A percentile compares a stretch with the other conserved stretches of the same genome.
phyloP scores from a whole-genome alignment of 2,113 vertebrate species.

The Zootoca vivipara region DNA sequence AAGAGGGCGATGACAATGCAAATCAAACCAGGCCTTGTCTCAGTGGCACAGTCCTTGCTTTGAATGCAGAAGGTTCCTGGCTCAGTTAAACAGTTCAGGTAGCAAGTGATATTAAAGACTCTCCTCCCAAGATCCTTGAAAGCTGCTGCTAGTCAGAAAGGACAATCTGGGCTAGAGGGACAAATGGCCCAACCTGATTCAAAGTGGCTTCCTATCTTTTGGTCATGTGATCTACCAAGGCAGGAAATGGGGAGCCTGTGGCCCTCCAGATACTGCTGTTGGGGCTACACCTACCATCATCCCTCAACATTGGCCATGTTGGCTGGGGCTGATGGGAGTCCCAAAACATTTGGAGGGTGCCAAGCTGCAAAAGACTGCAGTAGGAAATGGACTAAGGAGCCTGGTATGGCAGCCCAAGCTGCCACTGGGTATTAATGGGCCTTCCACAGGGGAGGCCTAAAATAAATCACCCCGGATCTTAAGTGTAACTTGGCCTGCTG shows the following conservation, averaged over 20 bases:
- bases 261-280: too few species aligned
- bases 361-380: too few species aligned
- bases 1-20: not conserved
- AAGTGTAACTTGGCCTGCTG: not conserved
- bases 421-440: not conserved
- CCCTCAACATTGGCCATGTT: too few species aligned
- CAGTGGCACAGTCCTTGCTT: not conserved
- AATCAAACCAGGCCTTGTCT: not conserved
- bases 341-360: too few species aligned
- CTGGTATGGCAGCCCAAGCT: not conserved
- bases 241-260: too few species aligned
- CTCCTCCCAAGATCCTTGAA: not conserved
- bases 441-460: rapidly evolving
- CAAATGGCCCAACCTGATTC: not conserved
- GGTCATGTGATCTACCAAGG: not conserved
- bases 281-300: too few species aligned
- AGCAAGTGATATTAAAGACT: not conserved
- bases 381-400: not conserved
- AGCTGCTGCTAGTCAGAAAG: not conserved
- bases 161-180: not conserved
- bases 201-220: not conserved
- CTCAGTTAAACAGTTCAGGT: not conserved
- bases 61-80: not conserved
- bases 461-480: not conserved
- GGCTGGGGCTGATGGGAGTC: not conserved